These are phyloP conservation scores for Isurus oxyrinchus DNA, from an alignment of 2,113 vertebrate species.

Conservation along the genomic window DNA sequence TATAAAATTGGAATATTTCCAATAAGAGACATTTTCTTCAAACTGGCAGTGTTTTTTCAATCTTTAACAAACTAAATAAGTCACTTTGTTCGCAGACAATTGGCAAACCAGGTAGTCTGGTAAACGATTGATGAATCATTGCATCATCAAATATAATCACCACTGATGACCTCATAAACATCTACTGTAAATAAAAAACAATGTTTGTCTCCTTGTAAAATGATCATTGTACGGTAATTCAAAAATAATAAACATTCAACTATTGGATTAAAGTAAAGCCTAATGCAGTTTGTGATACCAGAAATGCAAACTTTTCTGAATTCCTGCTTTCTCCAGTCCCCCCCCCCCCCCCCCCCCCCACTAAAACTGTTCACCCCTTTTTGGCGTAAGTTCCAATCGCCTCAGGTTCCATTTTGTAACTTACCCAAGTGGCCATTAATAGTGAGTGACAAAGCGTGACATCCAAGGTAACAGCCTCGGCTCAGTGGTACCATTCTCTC, in stretches of 20 bases:
- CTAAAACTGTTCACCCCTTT: background rate
- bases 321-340: background rate
- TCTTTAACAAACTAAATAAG: background rate
- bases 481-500: background rate
- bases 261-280: background rate
- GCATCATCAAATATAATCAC: background rate
- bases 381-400: background rate
- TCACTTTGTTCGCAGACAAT: conserved; percentile 3
- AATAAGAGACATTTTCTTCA: conserved; percentile 8
- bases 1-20: background rate
- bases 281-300: background rate
- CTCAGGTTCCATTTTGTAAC: background rate
- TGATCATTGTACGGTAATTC: background rate
- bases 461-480: background rate
- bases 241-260: too few species aligned
- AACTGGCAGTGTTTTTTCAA: background rate
- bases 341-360: too few species aligned
- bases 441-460: background rate
- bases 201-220: background rate
- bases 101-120: background rate
- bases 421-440: background rate
- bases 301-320: background rate
- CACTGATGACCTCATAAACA: background rate
- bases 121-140: background rate
- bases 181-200: background rate